Base-by-base conservation (phyloP, 2,797 vertebrate genomes). In the Chaenodraco wilsoni region DNA sequence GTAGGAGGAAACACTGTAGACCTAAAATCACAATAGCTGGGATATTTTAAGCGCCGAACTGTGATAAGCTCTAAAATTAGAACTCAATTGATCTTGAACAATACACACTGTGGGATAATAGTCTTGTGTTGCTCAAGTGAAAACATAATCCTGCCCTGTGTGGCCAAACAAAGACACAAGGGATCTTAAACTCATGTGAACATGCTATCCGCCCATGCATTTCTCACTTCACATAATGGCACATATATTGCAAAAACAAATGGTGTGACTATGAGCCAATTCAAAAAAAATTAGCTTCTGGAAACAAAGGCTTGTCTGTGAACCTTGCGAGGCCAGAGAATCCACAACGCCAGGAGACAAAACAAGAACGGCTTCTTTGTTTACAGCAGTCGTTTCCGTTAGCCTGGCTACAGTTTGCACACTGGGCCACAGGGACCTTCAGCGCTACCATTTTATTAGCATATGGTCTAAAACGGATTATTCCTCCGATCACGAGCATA, bases 171-270 rank as follows among this genome's bases (percentile, higher is more conserved):
- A 87, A 88, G 82, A 83, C 88, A 87, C 81, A 76, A 72, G 86
- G 89, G 89, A 81, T 76, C 82, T 81, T 65, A 82, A 78, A 79
- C 56, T 56, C 85, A 75, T 89, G 80, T 83, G 83, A 92, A 89
- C 81, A 81, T 76, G 74, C 75, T 62, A 81, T 87, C 84, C 80
- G 12, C 86, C 87, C 87, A 90, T 90, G 90, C 82, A 82, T 86
- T 92, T 91, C 88, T 90, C 90, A 90, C 73, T 81, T 88, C 82
- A 91, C 75, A 88, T 87, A 89, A 92, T 86, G 74, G 83, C 78
- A 82, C 60, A 79, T 90, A 89, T 86, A 91, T 88, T 84, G 77
- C 84, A 88, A 91, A 89, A 91, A 89, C 91, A 89, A 90, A 83
- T 83, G 81, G 57, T 74, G 83, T 76, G 84, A 91, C 85, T 69